Percentiles rank a stretch among this genome's conserved stretches.
Conservation (phyloP, 2,797 vertebrate genomes). For the Microtus obscurus region DNA sequence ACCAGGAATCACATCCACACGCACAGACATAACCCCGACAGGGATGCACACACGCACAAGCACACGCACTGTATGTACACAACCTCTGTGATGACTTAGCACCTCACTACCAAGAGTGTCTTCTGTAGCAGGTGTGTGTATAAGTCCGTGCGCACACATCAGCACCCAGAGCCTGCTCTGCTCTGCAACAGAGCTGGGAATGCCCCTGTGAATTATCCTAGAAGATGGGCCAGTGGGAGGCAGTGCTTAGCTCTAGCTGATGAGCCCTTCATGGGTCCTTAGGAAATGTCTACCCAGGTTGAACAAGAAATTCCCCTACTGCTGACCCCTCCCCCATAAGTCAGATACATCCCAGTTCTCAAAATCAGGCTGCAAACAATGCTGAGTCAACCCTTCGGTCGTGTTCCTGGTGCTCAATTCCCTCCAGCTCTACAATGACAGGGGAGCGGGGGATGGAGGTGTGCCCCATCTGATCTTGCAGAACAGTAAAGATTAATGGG, state of each 20-base stretch:
- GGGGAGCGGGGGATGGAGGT: not conserved
- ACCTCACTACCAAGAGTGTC: conserved; percentile 57
- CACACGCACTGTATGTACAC: not conserved
- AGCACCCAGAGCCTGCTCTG: conserved; percentile 39
- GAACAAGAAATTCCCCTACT: not conserved
- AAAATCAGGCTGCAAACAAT: conserved; percentile 17
- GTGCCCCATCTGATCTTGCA: conserved; percentile 39
- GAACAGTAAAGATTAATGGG: conserved; percentile 54
- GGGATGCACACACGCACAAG: not conserved
- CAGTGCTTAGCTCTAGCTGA: not conserved
- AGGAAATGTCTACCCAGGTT: not conserved
- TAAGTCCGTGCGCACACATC: not conserved
- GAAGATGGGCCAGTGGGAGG: not conserved
- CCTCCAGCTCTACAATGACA: conserved; percentile 51
- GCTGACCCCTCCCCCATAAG: not conserved
- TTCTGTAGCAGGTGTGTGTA: not conserved
- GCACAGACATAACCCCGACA: not conserved
- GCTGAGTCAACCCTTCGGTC: not conserved
- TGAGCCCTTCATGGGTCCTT: not conserved
- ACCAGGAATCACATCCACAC: conserved; percentile 1
- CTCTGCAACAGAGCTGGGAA: not conserved
- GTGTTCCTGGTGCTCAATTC: conserved; percentile 50
- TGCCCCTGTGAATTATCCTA: not conserved
- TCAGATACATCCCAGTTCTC: not conserved
- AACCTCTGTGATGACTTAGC: conserved; percentile 63